These are phyloP conservation scores for Glossophaga mutica DNA, from an alignment of 2,797 vertebrate genomes.

Conservation along the genomic window DNA sequence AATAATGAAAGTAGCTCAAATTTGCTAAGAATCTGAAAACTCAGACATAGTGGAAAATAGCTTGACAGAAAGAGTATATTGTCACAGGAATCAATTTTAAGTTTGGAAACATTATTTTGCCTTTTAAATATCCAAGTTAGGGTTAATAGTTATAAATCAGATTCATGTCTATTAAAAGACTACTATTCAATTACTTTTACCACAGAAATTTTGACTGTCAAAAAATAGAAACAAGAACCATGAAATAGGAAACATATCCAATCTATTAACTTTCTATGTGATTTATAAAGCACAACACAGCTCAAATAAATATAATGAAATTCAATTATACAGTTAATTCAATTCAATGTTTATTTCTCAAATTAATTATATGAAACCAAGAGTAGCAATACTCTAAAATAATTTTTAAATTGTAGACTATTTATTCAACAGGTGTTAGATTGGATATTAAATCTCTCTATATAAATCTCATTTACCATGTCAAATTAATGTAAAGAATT, in stretches of 20 bases:
- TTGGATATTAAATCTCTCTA: slow-evolving; percentile 8
- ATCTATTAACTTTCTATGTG: slow-evolving; percentile 16
- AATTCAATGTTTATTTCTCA: slow-evolving; percentile 16
- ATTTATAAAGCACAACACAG: slow-evolving; percentile 13
- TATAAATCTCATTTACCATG: slow-evolving; percentile 11
- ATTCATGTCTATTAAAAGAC: slow-evolving; percentile 24
- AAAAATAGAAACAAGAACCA: slow-evolving; percentile 23
- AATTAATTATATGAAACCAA: slow-evolving; percentile 40
- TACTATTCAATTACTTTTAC: slow-evolving; percentile 13
- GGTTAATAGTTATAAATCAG: neutral
- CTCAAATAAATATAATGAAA: slow-evolving; percentile 29
- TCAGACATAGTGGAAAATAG: neutral
- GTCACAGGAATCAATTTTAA: neutral
- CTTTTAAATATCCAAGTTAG: neutral
- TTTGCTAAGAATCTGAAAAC: neutral
- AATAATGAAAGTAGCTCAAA: neutral
- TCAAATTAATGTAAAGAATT: slow-evolving; percentile 43
- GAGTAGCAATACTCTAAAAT: neutral
- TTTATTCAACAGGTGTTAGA: slow-evolving; percentile 34
- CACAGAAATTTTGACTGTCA: neutral
- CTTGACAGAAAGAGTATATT: neutral
- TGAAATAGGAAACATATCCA: neutral
- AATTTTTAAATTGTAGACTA: slow-evolving; percentile 33
- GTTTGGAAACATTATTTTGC: neutral
- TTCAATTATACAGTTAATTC: slow-evolving; percentile 48